These are phyloP conservation scores for Bungarus multicinctus DNA, from an alignment of 2,113 vertebrate species.

Conservation along the genomic window DNA sequence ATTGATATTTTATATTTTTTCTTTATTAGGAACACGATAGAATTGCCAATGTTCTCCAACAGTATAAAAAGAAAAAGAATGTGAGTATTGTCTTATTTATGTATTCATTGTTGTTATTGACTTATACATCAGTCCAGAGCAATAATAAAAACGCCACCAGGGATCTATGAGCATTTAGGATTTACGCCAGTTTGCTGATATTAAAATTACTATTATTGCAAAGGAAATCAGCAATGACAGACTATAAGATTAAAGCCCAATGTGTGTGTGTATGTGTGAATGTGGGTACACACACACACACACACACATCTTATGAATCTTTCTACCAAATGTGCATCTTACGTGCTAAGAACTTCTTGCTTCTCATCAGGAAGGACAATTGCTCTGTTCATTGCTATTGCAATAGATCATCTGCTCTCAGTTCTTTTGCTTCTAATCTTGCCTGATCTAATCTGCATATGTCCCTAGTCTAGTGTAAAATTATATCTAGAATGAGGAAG, in stretches of 20 bases:
- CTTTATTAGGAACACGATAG: constrained; percentile 82
- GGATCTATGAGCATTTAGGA: background rate
- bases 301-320: background rate
- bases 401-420: background rate
- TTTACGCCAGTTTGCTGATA: background rate
- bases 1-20: background rate
- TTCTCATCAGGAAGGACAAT: background rate
- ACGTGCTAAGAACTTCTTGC: background rate
- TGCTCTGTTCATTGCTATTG: background rate
- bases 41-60: constrained; percentile 80
- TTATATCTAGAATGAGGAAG: background rate
- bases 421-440: background rate
- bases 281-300: background rate
- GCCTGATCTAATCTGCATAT: background rate
- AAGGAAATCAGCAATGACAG: background rate
- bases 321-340: background rate
- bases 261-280: background rate
- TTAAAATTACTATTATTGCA: background rate
- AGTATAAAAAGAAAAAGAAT: constrained; percentile 88
- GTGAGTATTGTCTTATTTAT: constrained; percentile 70
- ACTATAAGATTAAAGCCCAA: background rate
- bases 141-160: background rate
- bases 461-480: background rate
- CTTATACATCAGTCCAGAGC: background rate
- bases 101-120: background rate